Percentiles rank a stretch among this genome's conserved stretches.
Conservation (phyloP, 2,113 vertebrate genomes). For the Zapornia atra region DNA sequence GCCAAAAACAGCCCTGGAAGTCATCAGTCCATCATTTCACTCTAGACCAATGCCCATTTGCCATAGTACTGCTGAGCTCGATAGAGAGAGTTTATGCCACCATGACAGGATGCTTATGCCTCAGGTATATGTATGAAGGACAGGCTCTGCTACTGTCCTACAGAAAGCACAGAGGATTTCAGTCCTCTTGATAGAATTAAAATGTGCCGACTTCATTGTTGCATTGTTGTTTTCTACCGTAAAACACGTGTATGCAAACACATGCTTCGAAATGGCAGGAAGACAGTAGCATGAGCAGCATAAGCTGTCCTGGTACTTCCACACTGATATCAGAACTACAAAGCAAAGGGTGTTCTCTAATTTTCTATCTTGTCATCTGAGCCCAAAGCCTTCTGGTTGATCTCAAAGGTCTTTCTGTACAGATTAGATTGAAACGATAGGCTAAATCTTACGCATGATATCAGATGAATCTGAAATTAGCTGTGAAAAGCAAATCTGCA, state of each 20-base stretch:
- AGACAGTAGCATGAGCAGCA: background rate
- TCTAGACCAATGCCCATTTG: background rate
- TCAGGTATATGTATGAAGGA: background rate
- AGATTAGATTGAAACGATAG: background rate
- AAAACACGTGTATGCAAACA: background rate
- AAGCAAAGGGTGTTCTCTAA: background rate
- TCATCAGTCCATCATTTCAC: background rate
- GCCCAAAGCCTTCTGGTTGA: background rate
- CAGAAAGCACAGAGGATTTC: background rate
- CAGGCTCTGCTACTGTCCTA: background rate
- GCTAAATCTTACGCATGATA: background rate
- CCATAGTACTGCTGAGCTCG: accelerated
- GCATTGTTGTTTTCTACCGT: background rate
- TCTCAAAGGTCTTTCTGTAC: background rate
- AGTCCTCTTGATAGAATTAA: background rate
- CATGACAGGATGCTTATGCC: accelerated
- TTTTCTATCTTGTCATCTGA: background rate
- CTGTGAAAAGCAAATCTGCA: background rate
- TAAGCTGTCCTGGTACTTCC: background rate
- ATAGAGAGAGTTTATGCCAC: background rate
- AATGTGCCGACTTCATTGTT: background rate
- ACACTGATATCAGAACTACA: background rate
- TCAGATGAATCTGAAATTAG: conserved; percentile 15
- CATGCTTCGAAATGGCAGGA: background rate
- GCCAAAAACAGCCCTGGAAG: background rate